Evolutionary conservation across 2,113 vertebrate species (phyloP).

Genomic region (Perca fluviatilis): DNA sequence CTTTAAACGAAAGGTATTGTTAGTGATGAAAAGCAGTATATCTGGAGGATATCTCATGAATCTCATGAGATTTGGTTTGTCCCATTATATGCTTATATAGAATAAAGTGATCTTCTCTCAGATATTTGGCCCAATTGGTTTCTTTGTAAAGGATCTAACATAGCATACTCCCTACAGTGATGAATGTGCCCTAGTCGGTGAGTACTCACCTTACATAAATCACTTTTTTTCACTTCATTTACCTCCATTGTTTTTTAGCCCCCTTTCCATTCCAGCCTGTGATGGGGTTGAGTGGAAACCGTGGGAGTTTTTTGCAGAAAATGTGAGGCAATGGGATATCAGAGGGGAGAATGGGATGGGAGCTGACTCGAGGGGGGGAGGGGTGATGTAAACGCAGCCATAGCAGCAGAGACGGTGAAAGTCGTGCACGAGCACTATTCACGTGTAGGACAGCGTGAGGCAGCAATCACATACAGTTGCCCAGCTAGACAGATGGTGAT

Average conservation of each 20-base stretch:
- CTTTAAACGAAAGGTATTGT: neutral
- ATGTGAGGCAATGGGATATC: conserved; percentile 24
- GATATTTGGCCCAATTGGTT: neutral
- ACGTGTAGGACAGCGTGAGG: conserved; percentile 79
- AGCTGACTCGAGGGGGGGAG: conserved; percentile 46
- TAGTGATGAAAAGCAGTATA: neutral
- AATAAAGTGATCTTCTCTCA: neutral
- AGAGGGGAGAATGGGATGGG: conserved; percentile 31
- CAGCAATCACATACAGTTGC: conserved; percentile 38
- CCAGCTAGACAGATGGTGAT: conserved; percentile 28
- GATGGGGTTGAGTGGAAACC: conserved; percentile 19
- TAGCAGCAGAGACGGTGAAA: conserved; percentile 62
- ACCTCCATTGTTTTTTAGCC: conserved; percentile 22
- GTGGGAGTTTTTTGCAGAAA: conserved; percentile 51
- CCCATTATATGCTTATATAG: neutral
- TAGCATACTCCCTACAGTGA: neutral
- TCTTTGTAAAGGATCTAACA: neutral
- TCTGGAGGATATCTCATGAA: conserved; percentile 6
- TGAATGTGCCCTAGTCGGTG: neutral
- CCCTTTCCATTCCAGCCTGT: neutral
- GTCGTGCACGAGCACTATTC: conserved; percentile 62
- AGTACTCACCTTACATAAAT: neutral
- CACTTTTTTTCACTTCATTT: neutral
- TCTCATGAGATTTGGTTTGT: neutral
- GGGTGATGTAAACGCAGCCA: conserved; percentile 55